Conservation (phyloP, 2,113 vertebrate species). For the Motacilla alba region DNA sequence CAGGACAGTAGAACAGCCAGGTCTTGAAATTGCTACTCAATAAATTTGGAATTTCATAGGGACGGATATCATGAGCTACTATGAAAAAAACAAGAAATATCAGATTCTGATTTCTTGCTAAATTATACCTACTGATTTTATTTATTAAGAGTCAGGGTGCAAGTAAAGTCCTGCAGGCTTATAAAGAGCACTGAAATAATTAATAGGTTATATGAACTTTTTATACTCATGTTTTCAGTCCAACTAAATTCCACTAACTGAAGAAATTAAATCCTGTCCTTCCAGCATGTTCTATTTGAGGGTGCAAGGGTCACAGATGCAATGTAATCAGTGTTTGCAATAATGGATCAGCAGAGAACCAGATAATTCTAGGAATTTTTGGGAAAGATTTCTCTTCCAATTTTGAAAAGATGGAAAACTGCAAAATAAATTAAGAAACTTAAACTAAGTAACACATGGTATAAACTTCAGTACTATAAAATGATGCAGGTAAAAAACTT, state of each 20-base stretch:
- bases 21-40: background rate
- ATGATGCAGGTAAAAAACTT: rapidly evolving
- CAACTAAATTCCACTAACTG: background rate
- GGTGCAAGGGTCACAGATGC: background rate
- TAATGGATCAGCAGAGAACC: background rate
- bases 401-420: background rate
- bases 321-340: background rate
- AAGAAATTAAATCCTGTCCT: background rate
- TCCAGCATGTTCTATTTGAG: background rate
- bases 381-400: background rate
- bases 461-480: background rate
- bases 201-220: background rate
- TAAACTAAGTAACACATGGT: background rate
- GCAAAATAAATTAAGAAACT: background rate
- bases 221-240: background rate
- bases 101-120: background rate
- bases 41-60: background rate
- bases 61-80: background rate
- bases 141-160: background rate
- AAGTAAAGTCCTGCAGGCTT: background rate
- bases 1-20: background rate
- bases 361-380: background rate
- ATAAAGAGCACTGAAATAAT: background rate
- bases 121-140: background rate
- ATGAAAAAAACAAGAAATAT: background rate